phyloP scores from a whole-genome alignment of 2,888 invertebrate genomes.

The Parascotia fuliginaria region DNA sequence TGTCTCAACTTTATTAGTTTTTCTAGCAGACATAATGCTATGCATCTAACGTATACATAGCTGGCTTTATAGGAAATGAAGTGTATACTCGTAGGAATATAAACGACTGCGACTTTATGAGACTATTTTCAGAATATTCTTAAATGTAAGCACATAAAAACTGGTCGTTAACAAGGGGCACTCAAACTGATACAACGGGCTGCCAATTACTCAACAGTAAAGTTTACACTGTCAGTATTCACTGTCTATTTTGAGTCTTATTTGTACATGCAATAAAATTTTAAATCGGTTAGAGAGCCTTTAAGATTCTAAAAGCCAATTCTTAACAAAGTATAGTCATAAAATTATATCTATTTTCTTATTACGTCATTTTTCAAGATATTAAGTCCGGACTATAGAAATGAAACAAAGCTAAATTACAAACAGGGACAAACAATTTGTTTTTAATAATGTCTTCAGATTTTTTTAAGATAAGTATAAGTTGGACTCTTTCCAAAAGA shows the following conservation, averaged over 20 bases:
- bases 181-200: conserved; percentile 35
- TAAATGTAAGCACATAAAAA: conserved; percentile 53
- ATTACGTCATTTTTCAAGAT: too few relatives aligned
- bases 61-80: conserved; percentile 32
- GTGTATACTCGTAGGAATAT: conserved; percentile 35
- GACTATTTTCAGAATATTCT: conserved; percentile 49
- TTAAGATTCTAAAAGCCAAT: too few relatives aligned
- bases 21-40: conserved; percentile 2
- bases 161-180: conserved; percentile 42
- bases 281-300: too few relatives aligned
- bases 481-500: not conserved
- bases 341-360: too few relatives aligned
- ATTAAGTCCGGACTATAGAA: too few relatives aligned
- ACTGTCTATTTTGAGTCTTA: conserved; percentile 10
- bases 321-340: too few relatives aligned
- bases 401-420: not conserved
- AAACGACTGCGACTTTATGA: conserved; percentile 38
- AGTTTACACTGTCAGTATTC: conserved; percentile 12
- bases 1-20: too few relatives aligned
- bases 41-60: not conserved
- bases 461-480: not conserved
- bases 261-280: not conserved
- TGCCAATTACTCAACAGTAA: conserved; percentile 37
- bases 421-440: not conserved
- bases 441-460: not conserved